These are phyloP conservation scores for Amorpha juglandis DNA, from an alignment of 2,888 invertebrate species.

Conservation along the genomic window DNA sequence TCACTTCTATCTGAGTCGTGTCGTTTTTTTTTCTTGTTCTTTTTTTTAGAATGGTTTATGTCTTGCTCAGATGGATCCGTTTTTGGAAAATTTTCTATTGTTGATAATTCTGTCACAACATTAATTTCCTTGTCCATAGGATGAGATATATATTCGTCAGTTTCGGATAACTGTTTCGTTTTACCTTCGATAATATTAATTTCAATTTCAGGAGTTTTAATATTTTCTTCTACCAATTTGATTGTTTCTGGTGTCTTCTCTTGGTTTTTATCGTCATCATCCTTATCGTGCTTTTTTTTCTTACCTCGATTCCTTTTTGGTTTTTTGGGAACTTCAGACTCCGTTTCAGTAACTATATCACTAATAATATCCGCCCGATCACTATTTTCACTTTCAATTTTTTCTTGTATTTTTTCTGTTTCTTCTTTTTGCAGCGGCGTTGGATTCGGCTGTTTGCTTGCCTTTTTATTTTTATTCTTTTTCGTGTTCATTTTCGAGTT, in stretches of 20 bases:
- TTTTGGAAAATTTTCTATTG: conserved; percentile 24
- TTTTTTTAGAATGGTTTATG: conserved; percentile 57
- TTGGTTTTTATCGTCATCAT: conserved; percentile 42
- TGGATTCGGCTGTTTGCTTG: conserved; percentile 51
- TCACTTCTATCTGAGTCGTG: conserved; percentile 70
- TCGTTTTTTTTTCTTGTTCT: conserved; percentile 73
- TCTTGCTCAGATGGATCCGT: conserved; percentile 40
- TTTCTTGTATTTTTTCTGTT: conserved; percentile 35
- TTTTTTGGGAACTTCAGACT: conserved; percentile 65
- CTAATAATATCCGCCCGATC: conserved; percentile 37
- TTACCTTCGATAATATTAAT: conserved; percentile 31
- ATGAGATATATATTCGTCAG: not conserved
- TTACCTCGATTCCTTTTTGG: conserved; percentile 77
- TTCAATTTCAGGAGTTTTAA: conserved; percentile 29
- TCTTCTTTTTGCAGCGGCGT: conserved; percentile 46
- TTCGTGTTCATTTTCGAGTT: conserved; percentile 65
- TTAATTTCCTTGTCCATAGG: conserved; percentile 28
- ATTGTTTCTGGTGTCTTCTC: conserved; percentile 26
- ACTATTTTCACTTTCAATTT: conserved; percentile 41
- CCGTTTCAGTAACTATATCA: conserved; percentile 40
- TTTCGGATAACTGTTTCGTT: conserved; percentile 28
- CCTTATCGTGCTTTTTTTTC: conserved; percentile 64
- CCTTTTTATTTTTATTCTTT: conserved; percentile 73
- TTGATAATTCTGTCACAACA: conserved; percentile 25
- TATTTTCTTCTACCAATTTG: not conserved